These are phyloP conservation scores for Thalpophila matura DNA, from an alignment of 2,888 invertebrate species.

Conservation along the genomic window DNA sequence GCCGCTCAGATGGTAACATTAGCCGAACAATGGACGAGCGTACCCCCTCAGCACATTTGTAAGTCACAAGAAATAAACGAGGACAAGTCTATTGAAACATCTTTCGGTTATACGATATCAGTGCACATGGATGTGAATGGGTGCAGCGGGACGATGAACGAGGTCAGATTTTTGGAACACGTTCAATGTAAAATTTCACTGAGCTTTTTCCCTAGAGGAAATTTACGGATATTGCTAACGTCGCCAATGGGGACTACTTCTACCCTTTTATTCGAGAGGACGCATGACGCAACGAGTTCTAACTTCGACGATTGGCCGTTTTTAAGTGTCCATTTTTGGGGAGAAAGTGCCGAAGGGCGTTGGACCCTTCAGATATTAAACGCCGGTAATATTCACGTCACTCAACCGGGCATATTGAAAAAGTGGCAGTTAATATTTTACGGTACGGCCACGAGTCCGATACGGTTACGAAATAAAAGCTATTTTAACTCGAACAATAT, in stretches of 20 bases:
- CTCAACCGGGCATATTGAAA: constrained; percentile 96
- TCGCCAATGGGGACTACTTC: constrained; percentile 98
- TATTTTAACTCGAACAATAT: constrained; percentile 87
- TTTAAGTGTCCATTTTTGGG: constrained; percentile 99
- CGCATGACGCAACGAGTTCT: constrained; percentile 96
- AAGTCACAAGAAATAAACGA: constrained; percentile 96
- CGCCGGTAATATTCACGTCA: constrained; percentile 94
- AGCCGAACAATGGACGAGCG: constrained; percentile 98
- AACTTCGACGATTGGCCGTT: constrained; percentile 99
- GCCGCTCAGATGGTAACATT: constrained; percentile 97
- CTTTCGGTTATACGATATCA: constrained; percentile 94
- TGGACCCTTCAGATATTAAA: constrained; percentile 96
- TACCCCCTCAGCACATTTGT: constrained; percentile 99
- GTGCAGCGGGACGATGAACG: constrained; percentile 96
- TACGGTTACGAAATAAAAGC: constrained; percentile 92
- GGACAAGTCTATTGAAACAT: constrained; percentile 95
- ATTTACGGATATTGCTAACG: constrained; percentile 96
- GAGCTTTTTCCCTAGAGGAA: constrained; percentile 97
- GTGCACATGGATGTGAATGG: constrained; percentile 97
- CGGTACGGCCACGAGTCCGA: constrained; percentile 97
- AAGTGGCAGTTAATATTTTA: constrained; percentile 99
- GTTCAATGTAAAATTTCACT: constrained; percentile 98
- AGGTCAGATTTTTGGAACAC: constrained; percentile 98
- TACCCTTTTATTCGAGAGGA: constrained; percentile 97
- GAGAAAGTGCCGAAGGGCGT: constrained; percentile 96